These are phyloP conservation scores for Motacilla alba DNA, from an alignment of 2,113 vertebrate species.

Conservation along the genomic window DNA sequence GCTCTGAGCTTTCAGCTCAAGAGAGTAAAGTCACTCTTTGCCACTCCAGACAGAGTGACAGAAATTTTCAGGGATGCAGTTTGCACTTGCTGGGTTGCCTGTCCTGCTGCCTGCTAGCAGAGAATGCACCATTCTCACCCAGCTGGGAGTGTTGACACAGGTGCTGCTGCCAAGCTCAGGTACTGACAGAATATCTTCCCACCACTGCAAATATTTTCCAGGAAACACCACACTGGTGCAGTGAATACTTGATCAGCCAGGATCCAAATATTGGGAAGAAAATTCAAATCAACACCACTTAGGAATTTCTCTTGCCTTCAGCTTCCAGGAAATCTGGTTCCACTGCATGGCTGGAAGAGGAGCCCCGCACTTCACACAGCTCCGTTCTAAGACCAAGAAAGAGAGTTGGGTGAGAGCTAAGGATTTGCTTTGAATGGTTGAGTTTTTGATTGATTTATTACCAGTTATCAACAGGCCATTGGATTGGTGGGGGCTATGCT, in stretches of 20 bases:
- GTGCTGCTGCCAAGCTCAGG: not conserved
- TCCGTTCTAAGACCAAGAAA: not conserved
- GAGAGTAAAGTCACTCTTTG: not conserved
- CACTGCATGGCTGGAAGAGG: not conserved
- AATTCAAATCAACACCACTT: not conserved
- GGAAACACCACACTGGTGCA: not conserved
- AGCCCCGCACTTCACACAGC: not conserved
- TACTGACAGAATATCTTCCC: not conserved
- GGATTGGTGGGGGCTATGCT: not conserved
- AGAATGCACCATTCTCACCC: not conserved
- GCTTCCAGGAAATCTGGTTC: not conserved
- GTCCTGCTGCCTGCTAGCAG: not conserved
- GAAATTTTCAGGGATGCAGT: not conserved
- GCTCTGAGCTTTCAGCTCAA: not conserved
- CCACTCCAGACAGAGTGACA: not conserved
- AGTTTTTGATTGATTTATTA: not conserved
- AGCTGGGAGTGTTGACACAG: not conserved
- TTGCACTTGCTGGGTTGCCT: not conserved
- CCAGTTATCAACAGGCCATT: not conserved
- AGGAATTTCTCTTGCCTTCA: not conserved
- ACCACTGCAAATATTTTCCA: not conserved
- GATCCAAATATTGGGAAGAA: not conserved
- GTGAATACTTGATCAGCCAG: not conserved
- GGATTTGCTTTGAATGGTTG: not conserved
- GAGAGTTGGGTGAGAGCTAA: not conserved